Conservation (phyloP, 1,140 invertebrate genomes). For the Reticulitermes speratus region DNA sequence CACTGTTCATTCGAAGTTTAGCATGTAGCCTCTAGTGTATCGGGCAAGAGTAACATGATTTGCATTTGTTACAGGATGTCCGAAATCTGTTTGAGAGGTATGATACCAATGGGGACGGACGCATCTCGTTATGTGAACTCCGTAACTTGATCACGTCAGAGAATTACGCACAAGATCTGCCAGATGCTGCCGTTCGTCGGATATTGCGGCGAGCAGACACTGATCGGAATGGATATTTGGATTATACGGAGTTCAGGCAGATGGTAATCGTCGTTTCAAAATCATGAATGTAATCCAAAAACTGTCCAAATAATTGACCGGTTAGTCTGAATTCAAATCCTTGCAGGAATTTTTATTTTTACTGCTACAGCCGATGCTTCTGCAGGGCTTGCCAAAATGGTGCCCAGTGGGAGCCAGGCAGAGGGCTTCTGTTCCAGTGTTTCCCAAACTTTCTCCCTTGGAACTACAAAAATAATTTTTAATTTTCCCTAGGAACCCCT, state of each 20-base stretch:
- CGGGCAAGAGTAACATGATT: not conserved
- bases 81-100: not conserved
- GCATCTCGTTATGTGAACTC: not conserved
- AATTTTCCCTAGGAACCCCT: too few species aligned
- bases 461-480: too few species aligned
- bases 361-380: too few species aligned
- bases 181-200: slow-evolving; percentile 46
- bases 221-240: slow-evolving; percentile 69
- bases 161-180: not conserved
- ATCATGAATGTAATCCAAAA: not conserved
- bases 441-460: too few species aligned
- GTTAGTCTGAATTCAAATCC: too few species aligned
- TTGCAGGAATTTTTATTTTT: too few species aligned
- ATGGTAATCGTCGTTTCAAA: slow-evolving; percentile 56
- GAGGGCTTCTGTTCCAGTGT: too few species aligned
- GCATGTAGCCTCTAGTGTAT: too few species aligned
- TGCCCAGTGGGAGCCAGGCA: too few species aligned
- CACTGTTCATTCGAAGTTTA: too few species aligned
- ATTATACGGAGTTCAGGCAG: slow-evolving; percentile 75
- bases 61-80: not conserved
- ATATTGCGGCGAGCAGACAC: slow-evolving; percentile 69
- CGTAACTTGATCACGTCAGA: not conserved
- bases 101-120: not conserved
- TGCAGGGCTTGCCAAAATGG: too few species aligned
- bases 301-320: not conserved